A percentile compares a stretch with the other conserved stretches of the same genome.
phyloP scores from a whole-genome alignment of 2,888 invertebrate species.

The Xanthostigma xanthostigma region DNA sequence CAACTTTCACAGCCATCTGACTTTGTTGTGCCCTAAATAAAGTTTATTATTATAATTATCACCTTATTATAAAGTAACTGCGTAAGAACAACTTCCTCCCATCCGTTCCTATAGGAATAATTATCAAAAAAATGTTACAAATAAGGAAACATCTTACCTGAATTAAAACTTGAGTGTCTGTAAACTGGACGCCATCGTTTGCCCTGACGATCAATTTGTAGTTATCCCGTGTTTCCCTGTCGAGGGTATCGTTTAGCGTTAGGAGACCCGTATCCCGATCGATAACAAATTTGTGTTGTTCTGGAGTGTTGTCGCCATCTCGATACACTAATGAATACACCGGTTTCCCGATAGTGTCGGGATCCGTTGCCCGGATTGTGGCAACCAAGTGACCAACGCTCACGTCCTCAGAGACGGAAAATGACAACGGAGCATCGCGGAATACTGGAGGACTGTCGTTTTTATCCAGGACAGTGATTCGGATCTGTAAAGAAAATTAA shows the following conservation, averaged over 20 bases:
- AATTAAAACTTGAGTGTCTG: slow-evolving; percentile 61
- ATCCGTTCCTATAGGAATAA: no score
- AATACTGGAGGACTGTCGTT: slow-evolving; percentile 92
- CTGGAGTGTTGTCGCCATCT: slow-evolving; percentile 27
- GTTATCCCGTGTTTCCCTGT: slow-evolving; percentile 64
- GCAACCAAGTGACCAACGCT: slow-evolving; percentile 67
- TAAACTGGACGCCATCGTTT: slow-evolving; percentile 76
- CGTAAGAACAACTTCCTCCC: no score
- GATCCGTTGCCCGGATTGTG: slow-evolving; percentile 65
- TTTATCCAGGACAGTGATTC: slow-evolving; percentile 72
- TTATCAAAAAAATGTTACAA: not conserved
- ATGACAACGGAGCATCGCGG: slow-evolving; percentile 54
- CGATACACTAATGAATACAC: slow-evolving; percentile 57
- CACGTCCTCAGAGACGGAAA: slow-evolving; percentile 71
- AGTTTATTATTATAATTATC: no score
- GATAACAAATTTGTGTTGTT: slow-evolving; percentile 47
- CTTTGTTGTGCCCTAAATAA: no score
- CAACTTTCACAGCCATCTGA: no score
- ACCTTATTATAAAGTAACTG: no score
- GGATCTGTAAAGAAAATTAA: slow-evolving; percentile 51
- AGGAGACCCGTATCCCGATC: slow-evolving; percentile 58
- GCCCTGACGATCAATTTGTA: slow-evolving; percentile 72
- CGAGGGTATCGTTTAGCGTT: slow-evolving; percentile 61
- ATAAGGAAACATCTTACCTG: slow-evolving; percentile 41
- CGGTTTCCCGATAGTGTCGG: slow-evolving; percentile 67